These are phyloP conservation scores for Oopsacas minuta DNA, from an alignment of 37 sponge, comb jelly and placozoan genomes.

Conservation along the genomic window DNA sequence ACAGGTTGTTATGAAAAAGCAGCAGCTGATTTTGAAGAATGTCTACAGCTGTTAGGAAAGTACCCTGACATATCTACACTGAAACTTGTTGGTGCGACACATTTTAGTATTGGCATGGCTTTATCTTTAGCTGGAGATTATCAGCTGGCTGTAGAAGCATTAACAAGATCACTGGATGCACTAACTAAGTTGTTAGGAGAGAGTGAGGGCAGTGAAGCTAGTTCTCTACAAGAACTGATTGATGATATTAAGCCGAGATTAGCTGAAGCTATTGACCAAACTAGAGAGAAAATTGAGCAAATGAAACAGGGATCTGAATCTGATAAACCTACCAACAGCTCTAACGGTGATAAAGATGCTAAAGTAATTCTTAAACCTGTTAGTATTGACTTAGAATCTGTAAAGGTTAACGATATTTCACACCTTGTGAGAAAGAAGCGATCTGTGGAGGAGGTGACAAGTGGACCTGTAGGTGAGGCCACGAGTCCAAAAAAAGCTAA, in stretches of 20 bases:
- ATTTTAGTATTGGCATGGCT: not conserved
- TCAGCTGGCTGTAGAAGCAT: not conserved
- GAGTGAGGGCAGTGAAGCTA: not conserved
- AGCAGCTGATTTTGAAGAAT: not conserved
- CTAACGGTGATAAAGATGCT: not conserved
- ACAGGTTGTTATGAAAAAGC: not conserved
- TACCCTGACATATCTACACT: not conserved
- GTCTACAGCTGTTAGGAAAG: constrained; percentile 25
- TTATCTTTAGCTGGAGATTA: not conserved
- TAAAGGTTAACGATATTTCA: constrained; percentile 6
- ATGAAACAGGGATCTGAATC: not conserved
- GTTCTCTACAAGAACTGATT: not conserved
- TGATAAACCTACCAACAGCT: not conserved
- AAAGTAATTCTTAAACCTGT: not conserved
- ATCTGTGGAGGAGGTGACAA: not conserved
- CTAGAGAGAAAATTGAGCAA: not conserved
- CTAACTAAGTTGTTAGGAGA: not conserved
- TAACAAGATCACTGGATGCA: not conserved
- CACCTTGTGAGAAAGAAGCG: not conserved
- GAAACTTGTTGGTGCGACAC: not conserved
- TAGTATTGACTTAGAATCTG: not conserved
- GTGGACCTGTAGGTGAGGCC: not conserved
- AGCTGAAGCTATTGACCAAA: not conserved
- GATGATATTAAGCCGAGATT: not conserved
- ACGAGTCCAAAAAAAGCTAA: not conserved